These are phyloP conservation scores for Pampusana beccarii DNA, from an alignment of 2,113 vertebrate species.

Conservation along the genomic window DNA sequence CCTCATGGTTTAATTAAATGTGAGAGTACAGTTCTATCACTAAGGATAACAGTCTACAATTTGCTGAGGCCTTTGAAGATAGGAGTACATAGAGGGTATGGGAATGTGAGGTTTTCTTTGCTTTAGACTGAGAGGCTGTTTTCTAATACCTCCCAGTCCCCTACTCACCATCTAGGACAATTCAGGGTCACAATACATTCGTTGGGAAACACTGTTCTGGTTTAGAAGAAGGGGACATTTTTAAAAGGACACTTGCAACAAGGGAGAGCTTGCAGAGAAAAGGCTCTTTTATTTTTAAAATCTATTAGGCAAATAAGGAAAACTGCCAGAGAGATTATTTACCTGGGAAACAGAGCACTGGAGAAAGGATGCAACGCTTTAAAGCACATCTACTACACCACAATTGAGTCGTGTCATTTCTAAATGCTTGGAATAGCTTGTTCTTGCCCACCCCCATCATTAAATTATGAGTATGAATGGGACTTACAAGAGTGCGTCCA, in stretches of 20 bases:
- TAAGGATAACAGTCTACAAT: neutral
- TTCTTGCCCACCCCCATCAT: neutral
- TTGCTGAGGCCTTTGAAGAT: neutral
- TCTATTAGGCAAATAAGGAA: neutral
- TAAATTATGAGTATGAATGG: constrained; percentile 34
- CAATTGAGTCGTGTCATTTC: neutral
- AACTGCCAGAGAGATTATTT: neutral
- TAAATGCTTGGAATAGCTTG: neutral
- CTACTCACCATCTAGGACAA: neutral
- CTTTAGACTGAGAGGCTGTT: neutral
- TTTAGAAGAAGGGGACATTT: neutral
- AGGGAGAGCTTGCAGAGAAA: neutral
- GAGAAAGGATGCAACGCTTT: neutral
- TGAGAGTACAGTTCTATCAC: neutral
- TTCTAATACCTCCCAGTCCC: neutral
- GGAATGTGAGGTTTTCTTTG: neutral
- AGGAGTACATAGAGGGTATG: neutral
- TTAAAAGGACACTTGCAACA: neutral
- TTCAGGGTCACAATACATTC: neutral
- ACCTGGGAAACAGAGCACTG: neutral
- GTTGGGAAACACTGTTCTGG: fast-evolving
- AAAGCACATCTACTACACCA: neutral
- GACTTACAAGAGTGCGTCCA: constrained; percentile 11
- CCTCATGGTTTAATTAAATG: neutral
- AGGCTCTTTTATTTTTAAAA: neutral